Conservation (phyloP, 1,140 invertebrate genomes). For the Colletes latitarsis region DNA sequence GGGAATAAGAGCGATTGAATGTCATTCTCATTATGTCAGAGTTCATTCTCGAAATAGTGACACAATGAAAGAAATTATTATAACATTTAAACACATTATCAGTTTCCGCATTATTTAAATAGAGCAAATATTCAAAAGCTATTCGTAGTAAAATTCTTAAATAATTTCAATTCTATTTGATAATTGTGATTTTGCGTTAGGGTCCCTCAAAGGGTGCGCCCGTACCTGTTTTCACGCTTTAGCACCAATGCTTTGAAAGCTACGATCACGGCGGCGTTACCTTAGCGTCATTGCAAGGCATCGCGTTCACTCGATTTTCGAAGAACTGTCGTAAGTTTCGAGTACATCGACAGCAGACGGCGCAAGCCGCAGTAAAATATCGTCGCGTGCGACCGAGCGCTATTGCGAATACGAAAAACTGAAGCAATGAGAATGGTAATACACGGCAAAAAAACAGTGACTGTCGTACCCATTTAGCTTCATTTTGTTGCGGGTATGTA, state of each 20-base stretch:
- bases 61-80: too few species aligned
- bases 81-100: too few species aligned
- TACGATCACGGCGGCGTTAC: constrained; percentile 40
- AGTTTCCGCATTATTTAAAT: too few species aligned
- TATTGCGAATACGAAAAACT: neutral
- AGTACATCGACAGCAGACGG: neutral
- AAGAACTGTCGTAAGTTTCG: constrained; percentile 12
- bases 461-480: neutral
- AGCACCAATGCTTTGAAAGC: neutral
- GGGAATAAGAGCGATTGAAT: too few species aligned
- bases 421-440: neutral
- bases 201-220: neutral
- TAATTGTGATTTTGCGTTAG: neutral
- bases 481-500: constrained; percentile 26
- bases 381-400: neutral
- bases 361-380: constrained; percentile 4
- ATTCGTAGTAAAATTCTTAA: too few species aligned
- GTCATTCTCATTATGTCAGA: too few species aligned
- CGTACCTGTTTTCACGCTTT: constrained; percentile 9
- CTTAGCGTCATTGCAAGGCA: constrained; percentile 29
- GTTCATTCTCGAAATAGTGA: too few species aligned
- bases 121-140: too few species aligned
- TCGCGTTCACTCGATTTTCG: constrained; percentile 16
- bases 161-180: neutral
- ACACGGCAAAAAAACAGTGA: neutral